phyloP scores from a whole-genome alignment of 2,113 vertebrate genomes.

The Odocoileus virginianus region DNA sequence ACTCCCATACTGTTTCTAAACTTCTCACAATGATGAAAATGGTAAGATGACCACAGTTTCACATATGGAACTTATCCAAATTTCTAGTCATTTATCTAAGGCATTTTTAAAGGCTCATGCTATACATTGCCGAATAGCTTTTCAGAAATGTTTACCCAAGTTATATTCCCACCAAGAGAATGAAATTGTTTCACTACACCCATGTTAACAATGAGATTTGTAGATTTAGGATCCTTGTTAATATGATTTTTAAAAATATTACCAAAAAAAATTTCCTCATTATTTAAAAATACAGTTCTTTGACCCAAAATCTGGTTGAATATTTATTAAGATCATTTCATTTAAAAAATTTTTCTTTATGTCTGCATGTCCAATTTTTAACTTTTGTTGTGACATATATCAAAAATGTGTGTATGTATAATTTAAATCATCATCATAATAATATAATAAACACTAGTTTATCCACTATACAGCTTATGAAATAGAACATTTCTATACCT shows the following conservation, averaged over 20 bases:
- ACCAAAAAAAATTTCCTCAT: not conserved
- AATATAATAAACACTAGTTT: not conserved
- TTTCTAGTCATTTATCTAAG: slow-evolving; percentile 21
- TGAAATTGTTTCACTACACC: not conserved
- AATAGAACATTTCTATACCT: not conserved
- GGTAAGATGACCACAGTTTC: slow-evolving; percentile 25
- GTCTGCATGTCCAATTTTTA: not conserved
- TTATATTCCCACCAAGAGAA: not conserved
- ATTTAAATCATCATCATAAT: not conserved
- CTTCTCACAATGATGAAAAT: slow-evolving; percentile 32
- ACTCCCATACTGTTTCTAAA: slow-evolving; percentile 1
- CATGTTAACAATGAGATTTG: not conserved
- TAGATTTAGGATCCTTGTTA: not conserved
- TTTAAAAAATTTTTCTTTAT: not conserved
- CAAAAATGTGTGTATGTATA: not conserved
- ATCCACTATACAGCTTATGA: not conserved
- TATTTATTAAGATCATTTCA: not conserved
- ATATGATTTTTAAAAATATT: not conserved
- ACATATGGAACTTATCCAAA: not conserved
- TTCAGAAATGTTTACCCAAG: not conserved
- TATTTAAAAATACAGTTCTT: not conserved
- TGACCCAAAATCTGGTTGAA: not conserved
- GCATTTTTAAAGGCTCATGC: slow-evolving; percentile 12
- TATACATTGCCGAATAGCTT: not conserved
- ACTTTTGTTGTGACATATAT: not conserved